These are phyloP conservation scores for Falco novaeseelandiae DNA, from an alignment of 2,797 vertebrate species.

Conservation along the genomic window DNA sequence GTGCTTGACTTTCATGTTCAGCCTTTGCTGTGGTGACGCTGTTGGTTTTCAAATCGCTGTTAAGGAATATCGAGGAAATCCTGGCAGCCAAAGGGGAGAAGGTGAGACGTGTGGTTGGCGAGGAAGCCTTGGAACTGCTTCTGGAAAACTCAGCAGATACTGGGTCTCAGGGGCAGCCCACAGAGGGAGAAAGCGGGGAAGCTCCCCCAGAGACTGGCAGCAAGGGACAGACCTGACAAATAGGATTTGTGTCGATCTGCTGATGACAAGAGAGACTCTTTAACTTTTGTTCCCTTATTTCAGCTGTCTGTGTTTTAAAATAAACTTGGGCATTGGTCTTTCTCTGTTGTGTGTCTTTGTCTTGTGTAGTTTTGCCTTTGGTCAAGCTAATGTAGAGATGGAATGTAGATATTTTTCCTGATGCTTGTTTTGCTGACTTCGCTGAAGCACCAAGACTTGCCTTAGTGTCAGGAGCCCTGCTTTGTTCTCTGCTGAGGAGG, in stretches of 20 bases:
- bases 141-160: constrained; percentile 35
- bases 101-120: constrained; percentile 80
- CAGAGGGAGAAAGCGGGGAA: neutral
- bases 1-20: accelerated
- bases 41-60: neutral
- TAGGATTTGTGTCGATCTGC: neutral
- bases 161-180: neutral
- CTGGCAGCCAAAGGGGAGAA: constrained; percentile 91
- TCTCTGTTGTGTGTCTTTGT: neutral
- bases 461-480: neutral
- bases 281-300: neutral
- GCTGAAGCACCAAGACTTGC: too few relatives aligned
- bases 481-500: neutral
- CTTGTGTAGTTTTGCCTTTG: neutral
- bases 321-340: neutral
- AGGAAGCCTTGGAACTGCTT: constrained; percentile 84
- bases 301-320: neutral
- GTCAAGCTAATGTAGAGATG: neutral
- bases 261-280: neutral
- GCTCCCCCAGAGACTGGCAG: neutral
- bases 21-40: neutral
- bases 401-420: neutral
- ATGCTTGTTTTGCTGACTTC: neutral
- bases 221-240: constrained; percentile 21
- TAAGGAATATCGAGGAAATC: constrained; percentile 96